Evolutionary conservation across 2,113 vertebrate species (phyloP), one percentile per base, ranked within the genome.

Genomic region (Callionymus lyra): DNA sequence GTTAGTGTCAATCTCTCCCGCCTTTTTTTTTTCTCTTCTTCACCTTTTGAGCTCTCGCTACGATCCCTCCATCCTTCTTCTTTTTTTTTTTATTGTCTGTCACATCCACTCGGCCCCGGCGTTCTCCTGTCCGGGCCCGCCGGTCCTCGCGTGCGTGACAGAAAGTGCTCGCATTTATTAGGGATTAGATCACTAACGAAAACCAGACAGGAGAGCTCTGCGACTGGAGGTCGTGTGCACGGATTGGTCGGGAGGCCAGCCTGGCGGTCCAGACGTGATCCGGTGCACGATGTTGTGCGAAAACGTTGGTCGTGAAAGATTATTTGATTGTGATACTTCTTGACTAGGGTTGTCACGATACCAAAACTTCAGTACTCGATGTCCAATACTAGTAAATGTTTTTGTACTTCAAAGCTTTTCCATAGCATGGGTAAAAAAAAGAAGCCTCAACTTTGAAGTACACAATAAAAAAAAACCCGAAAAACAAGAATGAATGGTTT

Each of bases 131-230:
- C 51, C 32, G 43, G 50, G 65, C 75, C 71, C 39, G 17, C 41
- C 43, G 49, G 59, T 59, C 58, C 63, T 50, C 1, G n/a, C 66
- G 53, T 34, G 45, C 56, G 31, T 51, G 61, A 69, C 64, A 53
- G 65, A 27, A 76, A 57, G 47, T 60, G 55, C 68, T 82, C 68
- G 72, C 44, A 72, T 74, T 76, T 69, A 65, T 58, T 57, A 71
- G 58, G 9, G 36, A 65, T 65, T 59, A 61, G 69, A 58, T 64
- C 54, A 47, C 57, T 51, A 76, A 77, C 58, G 62, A 53, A 64
- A 75, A 68, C 74, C 72, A 73, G 61, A 76, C 62, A 58, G 57
- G 66, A 70, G 75, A 53, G 59, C 58, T 68, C 50, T 64, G 58
- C 49, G 53, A 38, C 34, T 53, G 39, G 52, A 56, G 53, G 32